Evolutionary conservation across 1,140 invertebrate species (phyloP).

Genomic region (Agraylea sexmaculata): DNA sequence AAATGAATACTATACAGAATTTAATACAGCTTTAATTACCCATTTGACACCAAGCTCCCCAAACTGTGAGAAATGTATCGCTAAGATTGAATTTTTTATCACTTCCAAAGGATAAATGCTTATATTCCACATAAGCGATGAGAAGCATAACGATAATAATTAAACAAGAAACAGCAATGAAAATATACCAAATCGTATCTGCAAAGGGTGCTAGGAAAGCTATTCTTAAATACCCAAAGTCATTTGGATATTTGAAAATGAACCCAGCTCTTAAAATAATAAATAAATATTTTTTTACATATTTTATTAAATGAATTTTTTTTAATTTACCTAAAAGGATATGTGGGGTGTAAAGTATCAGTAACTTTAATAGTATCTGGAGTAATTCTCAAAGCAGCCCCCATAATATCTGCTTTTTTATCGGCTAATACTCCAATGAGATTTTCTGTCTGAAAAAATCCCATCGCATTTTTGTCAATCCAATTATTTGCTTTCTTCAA

Average conservation of each 20-base stretch:
- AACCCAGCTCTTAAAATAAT: slow-evolving; percentile 14
- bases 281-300: not conserved
- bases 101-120: slow-evolving; percentile 9
- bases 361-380: slow-evolving; percentile 15
- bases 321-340: slow-evolving; percentile 17
- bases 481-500: slow-evolving; percentile 18
- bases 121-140: slow-evolving; percentile 15
- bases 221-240: slow-evolving; percentile 12
- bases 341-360: slow-evolving; percentile 16
- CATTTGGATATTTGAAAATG: slow-evolving; percentile 15
- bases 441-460: slow-evolving; percentile 19
- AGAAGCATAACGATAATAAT: slow-evolving; percentile 15
- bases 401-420: slow-evolving; percentile 21
- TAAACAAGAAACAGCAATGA: slow-evolving; percentile 9
- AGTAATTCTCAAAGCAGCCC: slow-evolving; percentile 12
- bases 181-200: slow-evolving; percentile 12
- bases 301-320: slow-evolving; percentile 5
- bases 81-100: slow-evolving; percentile 14
- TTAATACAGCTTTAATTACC: slow-evolving; percentile 9
- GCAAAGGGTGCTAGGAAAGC: slow-evolving; percentile 17
- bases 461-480: slow-evolving; percentile 20
- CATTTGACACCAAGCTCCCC: slow-evolving; percentile 20
- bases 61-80: slow-evolving; percentile 19
- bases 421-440: slow-evolving; percentile 16
- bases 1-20: too few species aligned